phyloP scores from a whole-genome alignment of 2,797 vertebrate species.

The Catostomus latipinnis region DNA sequence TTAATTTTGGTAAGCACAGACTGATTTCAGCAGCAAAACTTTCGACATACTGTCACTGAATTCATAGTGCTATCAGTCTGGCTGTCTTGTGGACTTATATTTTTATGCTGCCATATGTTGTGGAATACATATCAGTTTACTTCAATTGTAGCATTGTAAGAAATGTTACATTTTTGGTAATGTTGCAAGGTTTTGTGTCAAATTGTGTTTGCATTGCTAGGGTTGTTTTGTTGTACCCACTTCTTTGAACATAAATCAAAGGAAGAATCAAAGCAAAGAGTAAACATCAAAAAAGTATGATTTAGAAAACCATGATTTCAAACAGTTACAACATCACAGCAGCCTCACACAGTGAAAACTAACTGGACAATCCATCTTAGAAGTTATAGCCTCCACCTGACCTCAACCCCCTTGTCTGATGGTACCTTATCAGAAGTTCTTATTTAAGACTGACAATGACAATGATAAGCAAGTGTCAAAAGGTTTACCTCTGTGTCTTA shows the following conservation, averaged over 20 bases:
- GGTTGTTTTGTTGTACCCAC: no score
- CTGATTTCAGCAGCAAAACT: no score
- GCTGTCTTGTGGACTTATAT: no score
- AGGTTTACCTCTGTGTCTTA: background rate
- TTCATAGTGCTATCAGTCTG: no score
- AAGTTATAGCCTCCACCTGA: background rate
- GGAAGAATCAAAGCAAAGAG: background rate
- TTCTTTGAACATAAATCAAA: background rate
- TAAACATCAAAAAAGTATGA: background rate
- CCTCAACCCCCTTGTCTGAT: background rate
- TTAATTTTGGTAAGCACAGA: no score
- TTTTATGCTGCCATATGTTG: no score
- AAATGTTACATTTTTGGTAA: no score
- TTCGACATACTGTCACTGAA: no score
- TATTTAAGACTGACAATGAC: slow-evolving; percentile 24
- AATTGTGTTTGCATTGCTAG: no score
- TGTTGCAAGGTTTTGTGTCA: no score
- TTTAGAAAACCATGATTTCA: background rate
- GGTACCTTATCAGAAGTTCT: slow-evolving; percentile 2
- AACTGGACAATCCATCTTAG: background rate
- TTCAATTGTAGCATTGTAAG: no score
- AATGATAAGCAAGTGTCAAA: slow-evolving; percentile 19
- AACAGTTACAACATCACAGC: background rate
- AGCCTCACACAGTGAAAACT: background rate
- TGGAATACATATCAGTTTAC: no score